A percentile compares a stretch with the other conserved stretches of the same genome.
phyloP scores from a whole-genome alignment of 53 echinoderm and acorn worm genomes.

The Holothuria leucospilota region DNA sequence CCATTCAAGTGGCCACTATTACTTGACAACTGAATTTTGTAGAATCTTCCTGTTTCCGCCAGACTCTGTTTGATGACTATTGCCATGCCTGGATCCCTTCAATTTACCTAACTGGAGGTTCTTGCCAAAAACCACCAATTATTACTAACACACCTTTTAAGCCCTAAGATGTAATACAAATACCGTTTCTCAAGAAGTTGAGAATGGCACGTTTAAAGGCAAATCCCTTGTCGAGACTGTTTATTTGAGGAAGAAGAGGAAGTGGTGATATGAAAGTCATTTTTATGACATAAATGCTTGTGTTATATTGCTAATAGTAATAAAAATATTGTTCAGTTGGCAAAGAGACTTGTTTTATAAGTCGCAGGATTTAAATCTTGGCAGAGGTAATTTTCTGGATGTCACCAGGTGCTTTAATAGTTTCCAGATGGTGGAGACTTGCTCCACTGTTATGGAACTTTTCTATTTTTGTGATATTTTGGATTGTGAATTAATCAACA shows the following conservation, averaged over 20 bases:
- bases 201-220: slow-evolving; percentile 17
- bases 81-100: too few relatives aligned
- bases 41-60: too few relatives aligned
- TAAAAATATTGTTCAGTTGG: slow-evolving; percentile 8
- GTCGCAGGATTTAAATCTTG: slow-evolving; percentile 27
- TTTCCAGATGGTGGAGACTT: slow-evolving; percentile 11
- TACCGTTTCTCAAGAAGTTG: neutral
- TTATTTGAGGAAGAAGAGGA: slow-evolving; percentile 30
- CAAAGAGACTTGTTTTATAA: neutral
- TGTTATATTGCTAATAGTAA: slow-evolving; percentile 1
- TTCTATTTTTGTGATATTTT: neutral
- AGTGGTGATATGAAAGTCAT: slow-evolving; percentile 1
- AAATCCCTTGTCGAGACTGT: slow-evolving; percentile 21
- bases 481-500: too few relatives aligned
- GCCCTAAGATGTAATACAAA: slow-evolving; percentile 8
- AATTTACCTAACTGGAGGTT: too few relatives aligned
- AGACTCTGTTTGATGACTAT: too few relatives aligned
- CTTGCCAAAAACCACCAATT: too few relatives aligned
- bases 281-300: slow-evolving; percentile 35
- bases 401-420: slow-evolving; percentile 12
- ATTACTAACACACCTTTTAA: too few relatives aligned
- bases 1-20: too few relatives aligned
- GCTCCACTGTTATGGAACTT: slow-evolving; percentile 6
- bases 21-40: too few relatives aligned
- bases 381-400: slow-evolving; percentile 6